Evolutionary conservation across 1,140 invertebrate genomes (phyloP).

Genomic region (Bradysia coprophila): DNA sequence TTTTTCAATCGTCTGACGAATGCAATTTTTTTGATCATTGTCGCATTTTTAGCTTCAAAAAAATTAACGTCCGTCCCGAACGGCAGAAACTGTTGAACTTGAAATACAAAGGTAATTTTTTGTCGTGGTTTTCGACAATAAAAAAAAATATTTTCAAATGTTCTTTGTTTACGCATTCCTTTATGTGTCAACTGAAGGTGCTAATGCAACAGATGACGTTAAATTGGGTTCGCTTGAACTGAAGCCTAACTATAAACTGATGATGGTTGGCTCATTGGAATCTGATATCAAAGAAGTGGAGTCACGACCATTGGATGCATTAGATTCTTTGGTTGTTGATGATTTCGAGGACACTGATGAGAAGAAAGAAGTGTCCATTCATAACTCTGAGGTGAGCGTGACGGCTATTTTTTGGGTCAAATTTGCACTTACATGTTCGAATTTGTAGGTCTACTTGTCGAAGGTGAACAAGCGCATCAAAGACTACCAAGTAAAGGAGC

Average conservation of each 20-base stretch:
- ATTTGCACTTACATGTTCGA: no score
- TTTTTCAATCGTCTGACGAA: no score
- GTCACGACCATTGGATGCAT: constrained; percentile 55
- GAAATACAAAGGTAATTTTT: constrained; percentile 71
- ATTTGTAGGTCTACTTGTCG: constrained; percentile 38
- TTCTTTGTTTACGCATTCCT: not conserved
- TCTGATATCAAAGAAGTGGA: constrained; percentile 71
- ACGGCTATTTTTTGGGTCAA: no score
- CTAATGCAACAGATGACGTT: constrained; percentile 57
- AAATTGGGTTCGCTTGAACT: constrained; percentile 48
- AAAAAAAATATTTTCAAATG: constrained; percentile 6
- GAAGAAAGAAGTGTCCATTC: no score
- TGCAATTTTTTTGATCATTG: no score
- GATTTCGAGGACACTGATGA: constrained; percentile 78
- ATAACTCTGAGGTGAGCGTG: no score
- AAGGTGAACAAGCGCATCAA: constrained; percentile 72
- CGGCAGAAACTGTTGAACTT: constrained; percentile 87
- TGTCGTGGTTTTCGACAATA: constrained; percentile 12
- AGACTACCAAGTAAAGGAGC: constrained; percentile 65
- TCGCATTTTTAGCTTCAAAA: no score
- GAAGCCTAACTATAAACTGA: constrained; percentile 80
- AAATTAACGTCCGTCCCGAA: constrained; percentile 39
- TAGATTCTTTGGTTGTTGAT: constrained; percentile 73
- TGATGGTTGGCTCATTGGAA: constrained; percentile 94
- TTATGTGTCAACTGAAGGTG: constrained; percentile 34